A percentile compares a stretch with the other conserved stretches of the same genome.
Evolutionary conservation across 2,797 vertebrate genomes (phyloP).

Genomic region (Psittacula derbiana): DNA sequence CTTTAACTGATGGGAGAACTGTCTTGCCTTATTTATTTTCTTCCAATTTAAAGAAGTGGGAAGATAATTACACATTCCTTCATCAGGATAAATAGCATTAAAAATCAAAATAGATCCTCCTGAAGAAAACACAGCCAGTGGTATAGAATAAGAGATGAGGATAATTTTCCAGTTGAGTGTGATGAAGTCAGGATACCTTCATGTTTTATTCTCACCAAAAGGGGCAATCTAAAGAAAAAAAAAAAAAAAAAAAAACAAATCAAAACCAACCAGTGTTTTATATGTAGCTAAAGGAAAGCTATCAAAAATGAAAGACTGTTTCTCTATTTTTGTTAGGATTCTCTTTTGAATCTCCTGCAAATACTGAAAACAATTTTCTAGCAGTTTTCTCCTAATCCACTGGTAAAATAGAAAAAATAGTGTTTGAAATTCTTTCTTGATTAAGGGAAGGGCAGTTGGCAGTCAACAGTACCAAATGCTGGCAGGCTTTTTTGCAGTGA

Average conservation of each 20-base stretch:
- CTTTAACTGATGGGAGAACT: background rate
- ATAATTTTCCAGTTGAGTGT: background rate
- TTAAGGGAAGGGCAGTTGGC: background rate
- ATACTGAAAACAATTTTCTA: background rate
- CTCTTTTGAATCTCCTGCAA: background rate
- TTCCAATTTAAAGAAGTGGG: constrained; percentile 27
- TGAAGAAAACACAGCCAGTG: constrained; percentile 37
- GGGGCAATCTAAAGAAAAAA: background rate
- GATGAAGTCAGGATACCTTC: background rate
- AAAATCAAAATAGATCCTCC: constrained; percentile 6
- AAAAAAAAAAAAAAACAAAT: background rate
- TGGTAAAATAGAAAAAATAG: background rate
- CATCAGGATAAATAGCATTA: constrained; percentile 25
- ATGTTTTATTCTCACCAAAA: background rate
- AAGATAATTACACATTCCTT: constrained; percentile 11
- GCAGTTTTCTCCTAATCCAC: background rate
- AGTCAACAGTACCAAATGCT: background rate
- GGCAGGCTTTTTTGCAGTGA: background rate
- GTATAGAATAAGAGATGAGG: background rate
- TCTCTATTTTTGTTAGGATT: background rate
- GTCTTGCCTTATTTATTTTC: constrained; percentile 25
- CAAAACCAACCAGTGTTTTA: background rate
- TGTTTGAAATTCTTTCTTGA: background rate
- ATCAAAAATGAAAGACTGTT: background rate
- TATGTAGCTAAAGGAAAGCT: background rate